phyloP scores from a whole-genome alignment of 1,140 invertebrate genomes.

The Ceratoteleas bidentatus region DNA sequence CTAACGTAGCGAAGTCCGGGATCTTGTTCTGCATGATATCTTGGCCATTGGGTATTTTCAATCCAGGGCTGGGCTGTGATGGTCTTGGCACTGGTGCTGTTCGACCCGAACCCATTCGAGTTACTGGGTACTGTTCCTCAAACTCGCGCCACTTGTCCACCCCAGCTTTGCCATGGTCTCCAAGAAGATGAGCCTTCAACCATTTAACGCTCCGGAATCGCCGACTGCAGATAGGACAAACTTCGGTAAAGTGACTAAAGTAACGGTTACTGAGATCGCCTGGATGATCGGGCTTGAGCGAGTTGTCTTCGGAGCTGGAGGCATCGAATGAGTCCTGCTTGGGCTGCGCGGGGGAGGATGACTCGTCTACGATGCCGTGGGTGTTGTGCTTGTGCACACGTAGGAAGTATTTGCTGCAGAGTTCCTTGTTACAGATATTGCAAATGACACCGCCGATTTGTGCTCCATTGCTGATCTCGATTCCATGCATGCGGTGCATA shows the following conservation, averaged over 20 bases:
- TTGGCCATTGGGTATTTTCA: conserved; percentile 85
- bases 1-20: conserved; percentile 74
- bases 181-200: conserved; percentile 92
- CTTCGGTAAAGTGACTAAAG: conserved; percentile 88
- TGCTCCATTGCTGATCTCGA: conserved; percentile 95
- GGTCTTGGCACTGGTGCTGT: conserved; percentile 37
- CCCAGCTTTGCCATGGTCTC: conserved; percentile 90
- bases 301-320: conserved; percentile 78
- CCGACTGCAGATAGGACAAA: conserved; percentile 92
- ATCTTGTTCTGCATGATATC: conserved; percentile 72
- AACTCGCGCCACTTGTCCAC: conserved; percentile 87
- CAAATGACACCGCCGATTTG: conserved; percentile 96
- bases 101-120: conserved; percentile 65
- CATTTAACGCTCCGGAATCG: conserved; percentile 95
- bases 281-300: conserved; percentile 81
- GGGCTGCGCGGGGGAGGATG: conserved; percentile 70
- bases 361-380: conserved; percentile 94
- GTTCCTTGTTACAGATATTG: conserved; percentile 98
- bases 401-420: conserved; percentile 98
- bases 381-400: conserved; percentile 98
- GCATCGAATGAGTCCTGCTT: conserved; percentile 72
- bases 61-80: conserved; percentile 80
- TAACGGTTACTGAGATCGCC: conserved; percentile 84
- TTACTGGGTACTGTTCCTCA: conserved; percentile 81
- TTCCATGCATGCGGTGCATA: conserved; percentile 99